phyloP scores from a whole-genome alignment of 2,113 vertebrate species.

The Macaca nemestrina region DNA sequence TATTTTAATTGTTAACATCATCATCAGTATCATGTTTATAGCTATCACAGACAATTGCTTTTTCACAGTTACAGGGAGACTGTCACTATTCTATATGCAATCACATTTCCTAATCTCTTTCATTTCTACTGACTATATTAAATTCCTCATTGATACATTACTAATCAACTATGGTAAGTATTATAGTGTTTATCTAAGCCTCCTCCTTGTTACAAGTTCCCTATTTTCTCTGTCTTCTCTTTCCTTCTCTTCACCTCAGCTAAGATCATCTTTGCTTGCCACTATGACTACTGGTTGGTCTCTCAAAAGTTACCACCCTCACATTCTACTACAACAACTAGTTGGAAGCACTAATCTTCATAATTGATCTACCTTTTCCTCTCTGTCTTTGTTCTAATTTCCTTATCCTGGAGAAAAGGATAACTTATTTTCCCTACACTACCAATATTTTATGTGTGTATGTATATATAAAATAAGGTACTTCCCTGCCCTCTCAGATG shows the following conservation, averaged over 20 bases:
- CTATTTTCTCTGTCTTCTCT: neutral
- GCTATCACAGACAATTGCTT: neutral
- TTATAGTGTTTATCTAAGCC: neutral
- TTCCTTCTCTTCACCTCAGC: neutral
- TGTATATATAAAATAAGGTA: neutral
- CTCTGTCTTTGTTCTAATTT: constrained; percentile 18
- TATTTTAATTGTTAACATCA: neutral
- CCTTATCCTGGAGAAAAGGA: neutral
- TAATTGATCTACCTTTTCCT: neutral
- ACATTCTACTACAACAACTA: neutral
- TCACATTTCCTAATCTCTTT: constrained; percentile 11
- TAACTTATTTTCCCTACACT: neutral
- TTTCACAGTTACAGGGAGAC: neutral
- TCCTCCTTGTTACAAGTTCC: neutral
- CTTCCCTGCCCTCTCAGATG: neutral
- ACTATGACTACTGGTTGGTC: neutral
- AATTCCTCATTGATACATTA: neutral
- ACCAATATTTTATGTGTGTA: neutral
- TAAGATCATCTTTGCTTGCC: constrained; percentile 18
- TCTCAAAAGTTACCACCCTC: neutral
- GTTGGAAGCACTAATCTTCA: neutral
- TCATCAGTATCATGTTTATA: neutral
- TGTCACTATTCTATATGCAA: neutral
- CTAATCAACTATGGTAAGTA: neutral
- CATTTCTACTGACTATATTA: neutral